Evolutionary conservation across 2,113 vertebrate species (phyloP), one percentile per base, ranked within the genome.

Genomic region (Morone chrysops): DNA sequence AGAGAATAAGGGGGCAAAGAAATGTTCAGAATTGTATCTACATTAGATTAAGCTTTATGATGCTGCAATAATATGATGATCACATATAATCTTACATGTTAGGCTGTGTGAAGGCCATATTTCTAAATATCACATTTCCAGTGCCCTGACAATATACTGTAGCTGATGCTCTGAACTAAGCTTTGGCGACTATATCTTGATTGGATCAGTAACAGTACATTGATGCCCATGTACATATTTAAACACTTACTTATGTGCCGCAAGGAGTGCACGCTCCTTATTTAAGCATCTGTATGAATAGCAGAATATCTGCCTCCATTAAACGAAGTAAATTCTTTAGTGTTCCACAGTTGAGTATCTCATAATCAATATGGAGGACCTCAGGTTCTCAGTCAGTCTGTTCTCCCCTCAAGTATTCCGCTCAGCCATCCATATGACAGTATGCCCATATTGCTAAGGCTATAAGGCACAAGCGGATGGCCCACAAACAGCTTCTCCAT

Each of bases 241-340:
- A 70, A 20, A 78, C 53, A 25, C 20, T 31, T 50, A 41, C 70
- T 82, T 63, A 75, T 84, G 63, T 70, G 71, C 50, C 66, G 22
- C 45, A 18, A 54, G 36, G 54, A 84, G 56, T 16, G 53, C 17
- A 13, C 6, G 0, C 36, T 25, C 16, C 16, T 59, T 41, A 60
- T 67, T 63, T 60, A 60, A 63, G 38, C 41, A 65, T 25, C 51
- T 70, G 43, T 41, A 25, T 51, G 16, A 41, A 66, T 41, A 60
- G 36, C n/a, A n/a, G 50, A 92, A 85, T 85, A 90, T 90, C 87
- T 92, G 87, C 66, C n/a, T 70, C 79, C 62, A 83, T 84, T 84
- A 82, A 74, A 84, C 8, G 31, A 11, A 22, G 38, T 56, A 48
- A 83, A 84, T 72, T 73, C 20, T 41, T 54, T 50, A 2, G 14